Evolutionary conservation across 2,888 invertebrate species (phyloP).

Genomic region (Caenorhabditis macrosperma): DNA sequence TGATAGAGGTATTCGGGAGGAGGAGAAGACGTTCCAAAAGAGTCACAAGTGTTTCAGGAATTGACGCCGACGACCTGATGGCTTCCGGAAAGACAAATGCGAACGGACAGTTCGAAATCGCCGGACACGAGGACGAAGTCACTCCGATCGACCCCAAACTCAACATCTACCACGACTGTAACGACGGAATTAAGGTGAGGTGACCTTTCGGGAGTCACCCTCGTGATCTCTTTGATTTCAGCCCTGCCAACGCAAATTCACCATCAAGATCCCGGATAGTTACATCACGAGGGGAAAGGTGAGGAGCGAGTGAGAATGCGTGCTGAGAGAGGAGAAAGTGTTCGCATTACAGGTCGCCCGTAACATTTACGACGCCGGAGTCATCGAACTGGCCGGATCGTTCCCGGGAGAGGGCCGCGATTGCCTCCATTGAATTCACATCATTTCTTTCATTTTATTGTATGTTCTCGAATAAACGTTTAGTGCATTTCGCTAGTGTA

Average conservation of each 20-base stretch:
- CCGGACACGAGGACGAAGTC: constrained; percentile 71
- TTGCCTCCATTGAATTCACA: constrained; percentile 61
- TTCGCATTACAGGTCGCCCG: constrained; percentile 44
- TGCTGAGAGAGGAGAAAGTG: neutral
- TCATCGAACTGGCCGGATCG: constrained; percentile 67
- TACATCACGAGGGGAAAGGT: constrained; percentile 71
- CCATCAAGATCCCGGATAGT: constrained; percentile 73
- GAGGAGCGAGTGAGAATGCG: too few species aligned
- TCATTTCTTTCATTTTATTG: neutral
- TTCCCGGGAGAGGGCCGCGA: constrained; percentile 68
- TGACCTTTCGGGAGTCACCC: neutral
- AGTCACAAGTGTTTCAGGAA: too few species aligned
- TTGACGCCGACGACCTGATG: constrained; percentile 68
- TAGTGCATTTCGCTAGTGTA: too few species aligned
- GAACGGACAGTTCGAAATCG: constrained; percentile 65
- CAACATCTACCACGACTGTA: constrained; percentile 79
- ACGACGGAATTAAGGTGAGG: constrained; percentile 68
- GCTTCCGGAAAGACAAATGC: constrained; percentile 63
- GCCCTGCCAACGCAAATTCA: constrained; percentile 77
- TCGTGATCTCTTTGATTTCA: constrained; percentile 6
- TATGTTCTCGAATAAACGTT: neutral
- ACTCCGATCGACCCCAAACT: constrained; percentile 79
- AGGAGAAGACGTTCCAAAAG: too few species aligned
- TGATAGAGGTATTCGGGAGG: constrained; percentile 53
- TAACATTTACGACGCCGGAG: constrained; percentile 69